These are phyloP conservation scores for Calliphora vomitoria DNA, from an alignment of 2,888 invertebrate genomes.

Conservation along the genomic window DNA sequence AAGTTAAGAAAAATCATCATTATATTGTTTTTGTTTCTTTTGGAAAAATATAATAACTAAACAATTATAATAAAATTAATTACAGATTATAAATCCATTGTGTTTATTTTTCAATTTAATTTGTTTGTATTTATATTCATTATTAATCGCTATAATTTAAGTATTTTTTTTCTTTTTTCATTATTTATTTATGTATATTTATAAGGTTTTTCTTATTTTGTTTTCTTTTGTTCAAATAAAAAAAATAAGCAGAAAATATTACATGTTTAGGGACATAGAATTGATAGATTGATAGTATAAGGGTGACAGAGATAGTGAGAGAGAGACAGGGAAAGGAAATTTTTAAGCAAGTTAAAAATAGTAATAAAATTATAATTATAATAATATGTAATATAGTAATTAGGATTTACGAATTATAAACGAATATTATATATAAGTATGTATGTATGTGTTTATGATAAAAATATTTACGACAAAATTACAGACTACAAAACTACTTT, in stretches of 20 bases:
- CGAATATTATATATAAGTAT: conserved; percentile 51
- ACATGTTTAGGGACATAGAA: conserved; percentile 46
- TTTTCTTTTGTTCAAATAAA: conserved; percentile 41
- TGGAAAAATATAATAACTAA: conserved; percentile 50
- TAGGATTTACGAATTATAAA: conserved; percentile 52
- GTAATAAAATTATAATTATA: conserved; percentile 45
- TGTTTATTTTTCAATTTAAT: conserved; percentile 40
- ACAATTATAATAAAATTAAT: conserved; percentile 53
- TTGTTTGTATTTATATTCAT: conserved; percentile 67
- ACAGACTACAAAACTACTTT: conserved; percentile 74
- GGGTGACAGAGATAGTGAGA: too few species aligned
- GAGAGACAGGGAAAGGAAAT: not conserved
- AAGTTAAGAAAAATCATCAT: conserved; percentile 19
- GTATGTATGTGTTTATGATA: conserved; percentile 55
- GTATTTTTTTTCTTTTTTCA: conserved; percentile 70
- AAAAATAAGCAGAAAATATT: conserved; percentile 61
- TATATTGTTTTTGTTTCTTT: conserved; percentile 56
- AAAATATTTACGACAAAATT: conserved; percentile 70
- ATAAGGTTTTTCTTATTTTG: conserved; percentile 55
- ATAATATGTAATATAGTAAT: conserved; percentile 15
- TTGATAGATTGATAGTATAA: not conserved
- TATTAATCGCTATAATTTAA: conserved; percentile 70
- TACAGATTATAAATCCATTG: conserved; percentile 56
- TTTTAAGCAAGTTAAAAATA: conserved; percentile 49
- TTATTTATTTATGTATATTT: conserved; percentile 56